phyloP scores from a whole-genome alignment of 2,888 invertebrate genomes.

The Tenthredo amoena region DNA sequence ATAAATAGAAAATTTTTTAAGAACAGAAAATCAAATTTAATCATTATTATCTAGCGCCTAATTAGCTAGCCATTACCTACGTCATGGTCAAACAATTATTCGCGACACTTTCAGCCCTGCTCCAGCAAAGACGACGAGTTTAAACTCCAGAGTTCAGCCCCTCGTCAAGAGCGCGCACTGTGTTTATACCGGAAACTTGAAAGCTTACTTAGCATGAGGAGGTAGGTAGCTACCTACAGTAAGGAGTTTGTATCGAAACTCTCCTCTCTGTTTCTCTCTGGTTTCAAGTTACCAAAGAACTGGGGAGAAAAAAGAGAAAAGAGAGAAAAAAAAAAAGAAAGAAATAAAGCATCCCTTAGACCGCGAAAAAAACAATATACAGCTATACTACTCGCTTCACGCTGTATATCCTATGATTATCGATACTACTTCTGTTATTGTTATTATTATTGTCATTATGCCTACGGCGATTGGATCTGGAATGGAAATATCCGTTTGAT shows the following conservation, averaged over 20 bases:
- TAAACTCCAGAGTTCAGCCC: constrained; percentile 23
- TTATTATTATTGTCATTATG: not conserved
- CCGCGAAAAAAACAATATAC: not conserved
- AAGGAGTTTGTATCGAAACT: constrained; percentile 21
- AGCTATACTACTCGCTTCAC: not conserved
- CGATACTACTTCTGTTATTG: not conserved
- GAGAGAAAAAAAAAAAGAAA: not conserved
- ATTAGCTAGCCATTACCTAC: not conserved
- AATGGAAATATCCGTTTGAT: constrained; percentile 30
- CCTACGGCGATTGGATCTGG: constrained; percentile 15
- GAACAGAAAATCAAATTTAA: not conserved
- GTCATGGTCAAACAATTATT: constrained; percentile 22
- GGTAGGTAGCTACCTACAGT: constrained; percentile 12
- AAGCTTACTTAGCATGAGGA: constrained; percentile 35
- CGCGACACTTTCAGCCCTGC: constrained; percentile 1
- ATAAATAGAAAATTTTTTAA: not conserved
- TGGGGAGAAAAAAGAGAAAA: not conserved
- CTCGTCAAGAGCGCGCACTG: constrained; percentile 13
- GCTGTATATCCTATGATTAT: constrained; percentile 18
- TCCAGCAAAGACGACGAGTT: constrained; percentile 14
- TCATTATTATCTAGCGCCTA: not conserved
- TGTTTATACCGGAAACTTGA: constrained; percentile 41
- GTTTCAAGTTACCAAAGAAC: not conserved
- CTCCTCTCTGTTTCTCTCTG: not conserved
- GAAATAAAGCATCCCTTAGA: not conserved